Evolutionary conservation across 2,888 invertebrate species (phyloP), one percentile per base, ranked within the genome.

Genomic region (Lordiphosa fenestrarum): DNA sequence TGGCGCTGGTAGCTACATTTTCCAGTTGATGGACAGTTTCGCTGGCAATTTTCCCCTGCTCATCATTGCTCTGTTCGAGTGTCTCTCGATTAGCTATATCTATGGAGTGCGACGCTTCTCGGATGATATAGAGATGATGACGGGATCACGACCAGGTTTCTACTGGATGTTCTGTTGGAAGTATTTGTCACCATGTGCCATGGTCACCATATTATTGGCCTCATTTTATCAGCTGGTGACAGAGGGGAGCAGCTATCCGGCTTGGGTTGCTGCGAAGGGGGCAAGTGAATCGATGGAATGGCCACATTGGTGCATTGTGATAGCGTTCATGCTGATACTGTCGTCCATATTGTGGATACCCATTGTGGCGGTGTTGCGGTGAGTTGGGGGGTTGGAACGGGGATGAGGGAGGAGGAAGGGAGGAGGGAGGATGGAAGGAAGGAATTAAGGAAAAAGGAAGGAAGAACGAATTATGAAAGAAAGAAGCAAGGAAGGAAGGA

Each of bases 81-180:
- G 97, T 82, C 91, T 98, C 53, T 96, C 95, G 3, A 96, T 98
- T 9, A 93, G 97, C n/a, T 98, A 97, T 87, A 94, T 98, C 1
- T 98, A 98, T 87, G 98, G 98, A 19, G 92, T 97, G 4, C 94
- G 95, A 86, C 94, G 95, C 90, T 97, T 97, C 87, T 95, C 96
- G 3, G 96, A 97, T 86, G 98, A 98, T 88, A 96, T 98, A 66
- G 96, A 98, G 89, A 91, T 96, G 89, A 98, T 98, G 98, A 97
- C 97, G 0, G 97, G 98, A 2, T 93, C 93, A 44, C 92, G 96
- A 21, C 97, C 97, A 0, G 94, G 95, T 0, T 91, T 95, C 33
- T 98, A 97, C 89, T 98, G 97, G 97, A 91, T 96, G 86, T 93
- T 97, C 72, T 98, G 97, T 89, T 98, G 98, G 98, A 96, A 97